These are phyloP conservation scores for Eugnorisma glareosa DNA, from an alignment of 2,888 invertebrate species.

Conservation along the genomic window DNA sequence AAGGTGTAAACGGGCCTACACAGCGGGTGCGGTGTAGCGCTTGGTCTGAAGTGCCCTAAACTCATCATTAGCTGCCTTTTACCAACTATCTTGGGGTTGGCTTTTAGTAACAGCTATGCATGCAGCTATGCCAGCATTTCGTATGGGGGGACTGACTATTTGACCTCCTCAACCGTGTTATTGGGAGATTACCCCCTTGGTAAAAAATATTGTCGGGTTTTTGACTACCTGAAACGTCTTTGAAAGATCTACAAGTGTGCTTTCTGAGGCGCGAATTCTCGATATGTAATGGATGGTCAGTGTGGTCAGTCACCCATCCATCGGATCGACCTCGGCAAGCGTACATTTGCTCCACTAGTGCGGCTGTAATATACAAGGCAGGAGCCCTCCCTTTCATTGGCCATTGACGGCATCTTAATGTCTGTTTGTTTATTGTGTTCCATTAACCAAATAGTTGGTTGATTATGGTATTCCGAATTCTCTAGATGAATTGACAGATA, in stretches of 20 bases:
- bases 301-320: background rate
- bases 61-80: background rate
- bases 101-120: background rate
- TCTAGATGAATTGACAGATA: background rate
- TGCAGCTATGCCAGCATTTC: background rate
- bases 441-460: background rate
- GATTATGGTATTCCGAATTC: background rate
- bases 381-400: background rate
- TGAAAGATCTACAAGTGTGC: background rate
- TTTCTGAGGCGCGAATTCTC: background rate
- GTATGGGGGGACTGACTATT: background rate
- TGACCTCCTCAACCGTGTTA: background rate
- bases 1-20: background rate
- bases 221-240: background rate
- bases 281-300: background rate
- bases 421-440: too few species aligned
- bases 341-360: background rate
- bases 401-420: background rate
- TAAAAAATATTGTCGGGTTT: background rate
- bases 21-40: background rate
- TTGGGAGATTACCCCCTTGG: background rate
- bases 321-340: background rate
- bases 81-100: background rate
- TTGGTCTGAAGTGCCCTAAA: background rate
- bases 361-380: background rate